Evolutionary conservation across 2,797 vertebrate genomes (phyloP).

Genomic region (Neostethus bicornis): DNA sequence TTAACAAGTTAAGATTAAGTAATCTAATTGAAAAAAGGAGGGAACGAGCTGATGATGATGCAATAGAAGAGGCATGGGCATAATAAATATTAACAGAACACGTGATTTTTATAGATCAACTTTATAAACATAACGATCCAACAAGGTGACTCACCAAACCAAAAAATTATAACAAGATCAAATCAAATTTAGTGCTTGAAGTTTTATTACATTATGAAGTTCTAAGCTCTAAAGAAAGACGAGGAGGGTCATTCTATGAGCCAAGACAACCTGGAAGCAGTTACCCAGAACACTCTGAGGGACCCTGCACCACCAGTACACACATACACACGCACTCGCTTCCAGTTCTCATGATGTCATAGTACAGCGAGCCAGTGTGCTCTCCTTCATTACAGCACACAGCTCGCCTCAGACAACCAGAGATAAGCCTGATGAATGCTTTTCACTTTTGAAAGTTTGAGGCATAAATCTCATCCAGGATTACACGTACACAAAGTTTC

Average conservation of each 20-base stretch:
- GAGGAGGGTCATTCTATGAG: slow-evolving; percentile 45
- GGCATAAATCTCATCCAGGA: slow-evolving; percentile 7
- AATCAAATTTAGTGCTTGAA: too few relatives aligned
- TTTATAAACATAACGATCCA: background rate
- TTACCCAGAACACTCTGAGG: slow-evolving; percentile 55
- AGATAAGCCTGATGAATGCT: slow-evolving; percentile 64
- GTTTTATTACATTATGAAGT: too few relatives aligned
- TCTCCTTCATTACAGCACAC: slow-evolving; percentile 47
- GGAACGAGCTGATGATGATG: background rate
- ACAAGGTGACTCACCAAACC: too few relatives aligned
- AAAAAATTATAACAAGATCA: background rate
- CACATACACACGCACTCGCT: slow-evolving; percentile 43
- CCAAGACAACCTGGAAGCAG: slow-evolving; percentile 70
- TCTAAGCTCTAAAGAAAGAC: background rate
- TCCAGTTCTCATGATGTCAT: slow-evolving; percentile 79
- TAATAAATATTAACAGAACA: background rate
- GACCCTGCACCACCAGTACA: slow-evolving; percentile 43
- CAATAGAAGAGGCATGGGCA: background rate
- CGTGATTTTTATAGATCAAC: too few relatives aligned
- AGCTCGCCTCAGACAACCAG: slow-evolving; percentile 34
- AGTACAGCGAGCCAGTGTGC: slow-evolving; percentile 34
- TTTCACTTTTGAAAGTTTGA: slow-evolving; percentile 21
- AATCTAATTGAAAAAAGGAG: slow-evolving; percentile 21
- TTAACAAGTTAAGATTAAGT: slow-evolving; percentile 23
- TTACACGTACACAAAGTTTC: background rate